A percentile compares a stretch with the other conserved stretches of the same genome.
Evolutionary conservation across 2,797 vertebrate genomes (phyloP).

Genomic region (Fringilla coelebs): DNA sequence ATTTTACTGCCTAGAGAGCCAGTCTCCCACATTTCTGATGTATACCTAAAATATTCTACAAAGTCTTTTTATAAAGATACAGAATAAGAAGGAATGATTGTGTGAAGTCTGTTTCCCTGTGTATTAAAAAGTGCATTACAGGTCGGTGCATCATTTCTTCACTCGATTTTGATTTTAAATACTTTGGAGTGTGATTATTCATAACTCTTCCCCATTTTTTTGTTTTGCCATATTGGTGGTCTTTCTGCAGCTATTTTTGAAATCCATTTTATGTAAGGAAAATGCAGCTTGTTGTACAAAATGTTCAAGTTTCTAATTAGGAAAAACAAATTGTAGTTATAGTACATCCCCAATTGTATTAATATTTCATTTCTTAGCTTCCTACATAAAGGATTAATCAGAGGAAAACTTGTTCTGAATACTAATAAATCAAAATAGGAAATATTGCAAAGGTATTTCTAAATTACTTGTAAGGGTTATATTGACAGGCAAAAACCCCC

Average conservation of each 20-base stretch:
- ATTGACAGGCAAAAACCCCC: fast-evolving
- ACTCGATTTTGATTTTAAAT: background rate
- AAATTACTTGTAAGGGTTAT: background rate
- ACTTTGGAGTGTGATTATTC: background rate
- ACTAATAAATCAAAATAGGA: background rate
- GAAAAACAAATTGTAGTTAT: slow-evolving; percentile 10
- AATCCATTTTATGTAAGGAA: background rate
- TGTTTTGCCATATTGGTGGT: background rate
- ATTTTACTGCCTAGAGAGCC: background rate
- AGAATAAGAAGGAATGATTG: background rate
- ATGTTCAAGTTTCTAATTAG: slow-evolving; percentile 25
- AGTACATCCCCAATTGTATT: background rate
- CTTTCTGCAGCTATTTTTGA: background rate
- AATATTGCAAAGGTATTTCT: background rate
- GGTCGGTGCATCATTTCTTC: background rate
- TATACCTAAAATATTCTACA: background rate
- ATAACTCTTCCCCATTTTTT: background rate
- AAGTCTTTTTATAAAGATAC: background rate
- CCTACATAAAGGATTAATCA: slow-evolving; percentile 29
- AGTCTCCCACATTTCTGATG: background rate
- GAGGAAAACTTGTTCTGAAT: slow-evolving; percentile 9
- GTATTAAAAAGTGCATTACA: background rate
- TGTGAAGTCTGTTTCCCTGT: background rate
- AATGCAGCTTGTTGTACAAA: slow-evolving; percentile 16
- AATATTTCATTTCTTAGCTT: slow-evolving; percentile 57